Percentiles rank a stretch among this genome's conserved stretches.
Evolutionary conservation across 2,113 vertebrate genomes (phyloP).

Genomic region (Chaetura pelagica): DNA sequence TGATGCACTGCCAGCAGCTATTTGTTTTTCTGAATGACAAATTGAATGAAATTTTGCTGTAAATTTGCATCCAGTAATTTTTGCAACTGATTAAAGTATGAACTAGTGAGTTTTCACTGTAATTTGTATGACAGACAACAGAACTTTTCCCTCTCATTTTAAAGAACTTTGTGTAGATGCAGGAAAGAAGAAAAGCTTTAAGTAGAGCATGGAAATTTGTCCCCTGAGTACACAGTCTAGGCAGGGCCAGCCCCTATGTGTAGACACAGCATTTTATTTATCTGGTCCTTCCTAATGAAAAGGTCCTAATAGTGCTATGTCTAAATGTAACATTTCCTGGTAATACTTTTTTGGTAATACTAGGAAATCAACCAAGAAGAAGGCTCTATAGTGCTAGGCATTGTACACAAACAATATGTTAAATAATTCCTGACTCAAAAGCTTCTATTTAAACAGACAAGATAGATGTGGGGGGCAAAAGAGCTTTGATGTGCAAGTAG

Average conservation of each 20-base stretch:
- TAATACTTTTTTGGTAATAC: neutral
- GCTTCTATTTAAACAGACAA: slow-evolving; percentile 10
- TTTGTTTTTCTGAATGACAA: neutral
- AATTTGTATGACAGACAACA: neutral
- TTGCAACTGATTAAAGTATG: neutral
- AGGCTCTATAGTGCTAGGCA: neutral
- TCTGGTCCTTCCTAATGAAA: neutral
- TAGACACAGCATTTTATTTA: neutral
- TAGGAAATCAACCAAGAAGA: neutral
- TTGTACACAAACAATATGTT: neutral
- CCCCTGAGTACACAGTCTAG: neutral
- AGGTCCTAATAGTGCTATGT: neutral
- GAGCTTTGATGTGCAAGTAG: slow-evolving; percentile 19
- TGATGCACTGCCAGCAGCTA: neutral
- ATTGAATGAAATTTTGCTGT: neutral
- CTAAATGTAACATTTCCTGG: neutral
- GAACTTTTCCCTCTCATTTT: neutral
- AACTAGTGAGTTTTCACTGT: neutral
- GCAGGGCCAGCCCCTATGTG: neutral
- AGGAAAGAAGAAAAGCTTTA: neutral
- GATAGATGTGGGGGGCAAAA: neutral
- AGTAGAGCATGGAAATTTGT: neutral
- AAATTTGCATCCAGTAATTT: neutral
- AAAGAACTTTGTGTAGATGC: neutral
- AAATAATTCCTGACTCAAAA: neutral